Percentiles rank a stretch among this genome's conserved stretches.
Conservation (phyloP, 2,797 vertebrate genomes). For the Muraenolepis orangiensis region DNA sequence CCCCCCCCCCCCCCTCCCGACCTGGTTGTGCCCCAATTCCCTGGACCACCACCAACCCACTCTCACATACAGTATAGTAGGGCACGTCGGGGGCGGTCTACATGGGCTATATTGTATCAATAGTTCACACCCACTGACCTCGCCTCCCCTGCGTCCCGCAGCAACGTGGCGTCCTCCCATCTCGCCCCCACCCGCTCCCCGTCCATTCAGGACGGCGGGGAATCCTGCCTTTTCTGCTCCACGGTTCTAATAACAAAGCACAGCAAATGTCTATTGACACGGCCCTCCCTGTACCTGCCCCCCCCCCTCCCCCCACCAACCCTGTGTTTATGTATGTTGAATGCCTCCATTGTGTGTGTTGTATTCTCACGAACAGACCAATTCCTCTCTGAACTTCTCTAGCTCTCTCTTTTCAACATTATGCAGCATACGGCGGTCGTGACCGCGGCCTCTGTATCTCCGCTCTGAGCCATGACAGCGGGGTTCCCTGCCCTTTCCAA, state of each 20-base stretch:
- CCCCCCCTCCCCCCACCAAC: no score
- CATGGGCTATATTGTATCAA: not conserved
- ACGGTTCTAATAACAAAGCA: not conserved
- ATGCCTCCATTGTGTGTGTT: not conserved
- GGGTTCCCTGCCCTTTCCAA: not conserved
- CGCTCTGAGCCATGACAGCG: not conserved
- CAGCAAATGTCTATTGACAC: not conserved
- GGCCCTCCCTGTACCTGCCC: not conserved
- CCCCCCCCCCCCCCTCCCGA: not conserved
- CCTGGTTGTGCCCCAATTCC: not conserved
- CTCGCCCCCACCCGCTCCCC: not conserved
- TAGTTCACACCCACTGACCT: not conserved
- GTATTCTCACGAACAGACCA: not conserved
- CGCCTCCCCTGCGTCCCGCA: not conserved
- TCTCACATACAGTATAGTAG: slow-evolving; percentile 3
- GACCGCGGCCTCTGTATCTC: not conserved
- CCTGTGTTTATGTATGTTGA: not conserved
- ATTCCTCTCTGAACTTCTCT: not conserved
- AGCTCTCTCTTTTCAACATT: not conserved
- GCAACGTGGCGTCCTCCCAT: not conserved
- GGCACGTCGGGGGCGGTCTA: not conserved
- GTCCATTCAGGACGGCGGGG: not conserved
- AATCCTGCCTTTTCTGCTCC: not conserved
- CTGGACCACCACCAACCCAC: not conserved
- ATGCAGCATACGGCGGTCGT: no score